Conservation (phyloP, 53 echinoderm and acorn worm genomes). For the Antedon mediterranea region DNA sequence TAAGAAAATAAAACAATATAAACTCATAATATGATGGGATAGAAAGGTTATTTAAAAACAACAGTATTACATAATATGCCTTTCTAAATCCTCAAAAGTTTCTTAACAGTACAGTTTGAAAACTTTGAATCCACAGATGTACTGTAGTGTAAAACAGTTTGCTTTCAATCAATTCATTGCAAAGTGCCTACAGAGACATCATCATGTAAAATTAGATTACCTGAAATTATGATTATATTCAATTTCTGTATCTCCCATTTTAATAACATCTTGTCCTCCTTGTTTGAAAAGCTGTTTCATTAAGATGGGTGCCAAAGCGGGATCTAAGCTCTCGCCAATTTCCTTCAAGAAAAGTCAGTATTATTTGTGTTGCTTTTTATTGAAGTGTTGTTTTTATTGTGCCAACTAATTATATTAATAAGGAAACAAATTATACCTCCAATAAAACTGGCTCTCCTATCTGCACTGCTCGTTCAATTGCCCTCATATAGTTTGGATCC, state of each 20-base stretch:
- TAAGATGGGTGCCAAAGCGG: slow-evolving; percentile 65
- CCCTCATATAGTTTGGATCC: slow-evolving; percentile 90
- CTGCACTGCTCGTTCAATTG: slow-evolving; percentile 75
- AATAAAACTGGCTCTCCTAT: slow-evolving; percentile 89
- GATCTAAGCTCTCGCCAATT: slow-evolving; percentile 84
- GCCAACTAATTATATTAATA: neutral
- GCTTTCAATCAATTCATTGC: neutral
- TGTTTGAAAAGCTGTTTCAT: slow-evolving; percentile 53
- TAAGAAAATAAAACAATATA: neutral
- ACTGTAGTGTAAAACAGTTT: neutral
- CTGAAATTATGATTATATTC: slow-evolving; percentile 94
- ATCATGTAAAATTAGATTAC: slow-evolving; percentile 20
- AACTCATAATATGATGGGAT: no score
- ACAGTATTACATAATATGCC: no score
- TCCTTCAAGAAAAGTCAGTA: slow-evolving; percentile 39
- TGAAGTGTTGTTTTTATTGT: no score
- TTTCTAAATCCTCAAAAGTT: no score
- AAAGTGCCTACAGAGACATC: neutral
- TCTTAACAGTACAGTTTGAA: no score
- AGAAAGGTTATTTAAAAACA: no score
- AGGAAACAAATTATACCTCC: slow-evolving; percentile 39
- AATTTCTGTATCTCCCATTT: slow-evolving; percentile 85
- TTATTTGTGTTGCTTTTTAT: no score
- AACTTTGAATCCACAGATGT: neutral
- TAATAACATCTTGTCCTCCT: slow-evolving; percentile 90